Base-by-base conservation (phyloP, 2,888 invertebrate species). In the Platycnemis pennipes region DNA sequence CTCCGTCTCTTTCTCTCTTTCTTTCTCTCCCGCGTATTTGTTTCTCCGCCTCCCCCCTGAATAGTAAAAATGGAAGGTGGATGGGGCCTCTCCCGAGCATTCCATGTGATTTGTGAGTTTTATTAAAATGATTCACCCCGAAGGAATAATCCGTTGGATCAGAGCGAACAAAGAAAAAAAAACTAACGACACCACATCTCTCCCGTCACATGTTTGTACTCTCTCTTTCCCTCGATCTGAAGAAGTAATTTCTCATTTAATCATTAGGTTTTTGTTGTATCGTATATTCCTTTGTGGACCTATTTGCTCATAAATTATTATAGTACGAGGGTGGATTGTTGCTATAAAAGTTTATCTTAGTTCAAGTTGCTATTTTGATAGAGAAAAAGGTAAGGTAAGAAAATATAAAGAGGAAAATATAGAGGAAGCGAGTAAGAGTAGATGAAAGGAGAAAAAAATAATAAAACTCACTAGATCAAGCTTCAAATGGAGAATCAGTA, bases 71-170 rank as follows among this genome's bases (percentile, higher is more conserved):
- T n/a, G 88, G 77, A 69, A 69, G 69, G 69, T 8, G 91, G 63
- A 91, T 4, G 63, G 44, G 42, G 42, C 31, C 49, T 42, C 77
- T 37, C 77, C 91, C 63, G 91, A 8, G 31, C 91, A 44, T 91
- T 91, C 37, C 49, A 56, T 91, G 63, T 91, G 91, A 91, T 91
- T 91, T 91, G 69, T 69, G 91, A 91, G 56, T 63, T 91, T 91
- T 91, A 91, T 91, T 91, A 63, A 91, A 91, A 91, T 91, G 91
- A 91, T 91, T 91, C 44, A 91, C 56, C 63, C 63, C 44, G n/a
- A 37, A 77, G 77, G 37, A 77, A 77, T 77, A 37, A 77, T 37
- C 37, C 77, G n/a, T 37, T 77, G 77, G 77, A 26, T 26, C 8
- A 37, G 77, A 37, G 37, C 16, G 37, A 77, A 77, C 77, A 77